Conservation (phyloP, 2,113 vertebrate species). For the Alectura lathami region DNA sequence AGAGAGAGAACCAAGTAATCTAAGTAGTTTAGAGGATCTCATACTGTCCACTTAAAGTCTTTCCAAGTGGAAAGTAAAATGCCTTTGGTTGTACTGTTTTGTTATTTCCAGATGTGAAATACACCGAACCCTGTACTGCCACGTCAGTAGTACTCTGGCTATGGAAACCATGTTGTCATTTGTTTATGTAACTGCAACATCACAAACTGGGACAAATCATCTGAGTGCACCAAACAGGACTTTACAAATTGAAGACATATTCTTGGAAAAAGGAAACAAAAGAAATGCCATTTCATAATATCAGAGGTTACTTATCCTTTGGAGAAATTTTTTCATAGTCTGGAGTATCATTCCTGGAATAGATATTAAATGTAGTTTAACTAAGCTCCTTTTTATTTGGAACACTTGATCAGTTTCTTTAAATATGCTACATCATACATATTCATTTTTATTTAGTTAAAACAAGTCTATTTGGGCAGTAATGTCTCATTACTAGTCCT, state of each 20-base stretch:
- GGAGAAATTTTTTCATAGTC: background rate
- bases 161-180: constrained; percentile 12
- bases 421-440: background rate
- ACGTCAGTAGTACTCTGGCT: constrained; percentile 24
- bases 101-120: constrained; percentile 58
- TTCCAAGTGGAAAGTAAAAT: constrained; percentile 47
- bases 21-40: background rate
- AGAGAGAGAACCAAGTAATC: background rate
- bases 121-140: constrained; percentile 26
- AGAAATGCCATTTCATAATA: background rate
- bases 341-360: background rate
- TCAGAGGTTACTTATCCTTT: background rate
- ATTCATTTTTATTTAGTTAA: background rate
- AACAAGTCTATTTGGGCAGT: background rate
- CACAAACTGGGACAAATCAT: background rate
- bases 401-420: background rate
- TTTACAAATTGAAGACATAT: constrained; percentile 7
- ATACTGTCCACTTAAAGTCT: constrained; percentile 7
- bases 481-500: background rate
- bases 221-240: background rate
- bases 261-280: background rate
- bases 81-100: constrained; percentile 10
- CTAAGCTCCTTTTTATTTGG: background rate
- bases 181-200: background rate
- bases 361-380: background rate